A percentile compares a stretch with the other conserved stretches of the same genome.
Evolutionary conservation across 2,113 vertebrate genomes (phyloP).

Genomic region (Pitta sordida): DNA sequence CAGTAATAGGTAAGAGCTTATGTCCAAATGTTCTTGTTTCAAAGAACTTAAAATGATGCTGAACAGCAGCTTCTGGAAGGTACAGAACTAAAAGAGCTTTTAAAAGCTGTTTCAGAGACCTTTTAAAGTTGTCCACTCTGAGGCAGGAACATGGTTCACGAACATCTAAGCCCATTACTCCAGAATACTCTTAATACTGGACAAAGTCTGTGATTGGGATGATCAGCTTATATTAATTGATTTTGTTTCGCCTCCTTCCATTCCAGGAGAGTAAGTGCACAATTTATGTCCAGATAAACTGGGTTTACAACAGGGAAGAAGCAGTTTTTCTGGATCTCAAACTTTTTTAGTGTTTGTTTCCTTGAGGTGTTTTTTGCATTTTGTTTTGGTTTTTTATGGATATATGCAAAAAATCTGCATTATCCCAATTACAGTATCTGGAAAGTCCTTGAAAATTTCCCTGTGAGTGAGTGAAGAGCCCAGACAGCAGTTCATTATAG

Average conservation of each 20-base stretch:
- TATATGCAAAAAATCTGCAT: background rate
- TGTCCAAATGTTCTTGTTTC: background rate
- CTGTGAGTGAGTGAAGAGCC: background rate
- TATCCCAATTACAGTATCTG: background rate
- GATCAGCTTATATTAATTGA: background rate
- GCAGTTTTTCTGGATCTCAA: background rate
- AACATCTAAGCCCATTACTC: background rate
- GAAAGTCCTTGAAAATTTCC: background rate
- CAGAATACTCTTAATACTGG: background rate
- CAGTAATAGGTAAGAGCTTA: background rate
- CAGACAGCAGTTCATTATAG: background rate
- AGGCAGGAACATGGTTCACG: background rate
- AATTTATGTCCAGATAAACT: background rate
- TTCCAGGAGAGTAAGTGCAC: background rate
- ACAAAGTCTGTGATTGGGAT: background rate
- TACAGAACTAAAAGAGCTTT: background rate
- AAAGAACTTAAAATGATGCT: background rate
- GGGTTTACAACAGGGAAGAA: background rate
- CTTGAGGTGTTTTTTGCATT: rapidly evolving
- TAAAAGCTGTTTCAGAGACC: background rate
- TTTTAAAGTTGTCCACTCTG: background rate
- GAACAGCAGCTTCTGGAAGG: background rate
- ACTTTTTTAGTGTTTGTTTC: background rate
- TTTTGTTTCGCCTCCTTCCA: background rate
- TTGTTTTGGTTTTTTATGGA: background rate